phyloP scores from a whole-genome alignment of 2,888 invertebrate genomes.

The Tipula unca region DNA sequence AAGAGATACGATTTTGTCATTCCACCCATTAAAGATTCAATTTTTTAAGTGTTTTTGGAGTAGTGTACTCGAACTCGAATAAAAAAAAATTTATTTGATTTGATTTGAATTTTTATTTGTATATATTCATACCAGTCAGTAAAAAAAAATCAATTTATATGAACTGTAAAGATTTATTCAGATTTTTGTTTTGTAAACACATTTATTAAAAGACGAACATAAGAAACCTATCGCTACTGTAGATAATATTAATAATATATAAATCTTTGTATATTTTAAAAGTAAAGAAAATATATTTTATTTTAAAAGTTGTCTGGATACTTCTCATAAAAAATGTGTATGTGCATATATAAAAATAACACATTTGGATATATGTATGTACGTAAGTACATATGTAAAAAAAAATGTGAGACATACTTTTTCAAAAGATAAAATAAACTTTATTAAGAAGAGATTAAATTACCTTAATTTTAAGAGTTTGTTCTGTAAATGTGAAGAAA shows the following conservation, averaged over 20 bases:
- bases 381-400: not conserved
- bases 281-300: not conserved
- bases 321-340: not conserved
- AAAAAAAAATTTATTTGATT: not conserved
- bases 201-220: not conserved
- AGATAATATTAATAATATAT: not conserved
- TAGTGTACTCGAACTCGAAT: not conserved
- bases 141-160: not conserved
- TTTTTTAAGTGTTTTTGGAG: not conserved
- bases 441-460: not conserved
- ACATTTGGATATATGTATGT: not conserved
- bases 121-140: not conserved
- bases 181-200: not conserved
- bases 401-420: not conserved
- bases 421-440: not conserved
- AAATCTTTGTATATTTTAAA: not conserved
- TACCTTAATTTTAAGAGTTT: not conserved
- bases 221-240: not conserved
- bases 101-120: not conserved
- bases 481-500: not conserved
- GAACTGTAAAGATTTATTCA: not conserved
- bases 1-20: not conserved
- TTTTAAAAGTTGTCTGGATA: not conserved
- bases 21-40: not conserved
- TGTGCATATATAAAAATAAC: not conserved